Conservation (phyloP, 2,113 vertebrate genomes). For the Haemorhous mexicanus region DNA sequence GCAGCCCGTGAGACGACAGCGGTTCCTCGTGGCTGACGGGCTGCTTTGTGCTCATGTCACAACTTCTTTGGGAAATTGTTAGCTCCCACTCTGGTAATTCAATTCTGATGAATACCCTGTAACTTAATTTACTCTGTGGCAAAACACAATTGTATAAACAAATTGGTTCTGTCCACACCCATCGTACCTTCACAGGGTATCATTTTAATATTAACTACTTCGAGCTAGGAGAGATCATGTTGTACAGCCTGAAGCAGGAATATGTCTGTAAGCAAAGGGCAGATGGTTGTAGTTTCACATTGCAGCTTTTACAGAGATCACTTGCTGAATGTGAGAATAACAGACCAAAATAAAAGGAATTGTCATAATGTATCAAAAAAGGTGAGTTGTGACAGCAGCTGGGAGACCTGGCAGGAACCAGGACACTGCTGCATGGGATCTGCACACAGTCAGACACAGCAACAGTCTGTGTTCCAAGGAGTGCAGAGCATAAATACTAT, state of each 20-base stretch:
- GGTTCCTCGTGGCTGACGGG: not conserved
- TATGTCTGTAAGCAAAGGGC: not conserved
- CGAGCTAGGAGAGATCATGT: not conserved
- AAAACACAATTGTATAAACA: slow-evolving; percentile 53
- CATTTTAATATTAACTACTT: not conserved
- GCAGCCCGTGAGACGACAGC: not conserved
- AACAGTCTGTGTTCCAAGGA: not conserved
- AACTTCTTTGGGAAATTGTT: slow-evolving; percentile 37
- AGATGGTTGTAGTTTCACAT: not conserved
- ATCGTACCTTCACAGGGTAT: not conserved
- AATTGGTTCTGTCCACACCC: slow-evolving; percentile 65
- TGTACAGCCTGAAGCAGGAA: not conserved
- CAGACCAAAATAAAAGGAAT: not conserved
- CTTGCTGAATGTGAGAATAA: not conserved
- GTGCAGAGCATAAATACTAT: fast-evolving
- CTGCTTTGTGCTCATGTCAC: slow-evolving; percentile 66
- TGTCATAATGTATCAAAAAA: not conserved
- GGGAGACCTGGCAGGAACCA: fast-evolving
- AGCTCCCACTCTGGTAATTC: not conserved
- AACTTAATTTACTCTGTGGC: slow-evolving; percentile 58
- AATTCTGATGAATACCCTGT: slow-evolving; percentile 44
- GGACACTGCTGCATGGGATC: not conserved
- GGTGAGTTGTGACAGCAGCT: not conserved
- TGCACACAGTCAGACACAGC: fast-evolving
- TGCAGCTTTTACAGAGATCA: not conserved